phyloP scores from a whole-genome alignment of 2,797 vertebrate species.

The Notamacropus eugenii region DNA sequence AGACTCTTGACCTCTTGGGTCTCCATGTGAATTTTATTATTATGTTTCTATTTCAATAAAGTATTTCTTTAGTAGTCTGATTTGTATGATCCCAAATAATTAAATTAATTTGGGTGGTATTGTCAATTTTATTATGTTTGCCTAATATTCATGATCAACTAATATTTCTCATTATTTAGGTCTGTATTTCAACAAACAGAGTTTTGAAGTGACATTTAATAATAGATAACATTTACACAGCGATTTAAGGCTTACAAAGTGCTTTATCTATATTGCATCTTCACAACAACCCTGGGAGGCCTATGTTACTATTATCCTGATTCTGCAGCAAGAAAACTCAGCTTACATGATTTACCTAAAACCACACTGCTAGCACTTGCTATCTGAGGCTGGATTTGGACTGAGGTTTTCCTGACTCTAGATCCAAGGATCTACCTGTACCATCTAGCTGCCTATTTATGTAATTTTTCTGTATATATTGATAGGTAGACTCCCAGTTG shows the following conservation, averaged over 20 bases:
- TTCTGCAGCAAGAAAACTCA: neutral
- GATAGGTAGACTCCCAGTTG: no score
- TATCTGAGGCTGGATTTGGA: no score
- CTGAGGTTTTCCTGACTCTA: no score
- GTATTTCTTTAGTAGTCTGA: neutral
- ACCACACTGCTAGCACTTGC: neutral
- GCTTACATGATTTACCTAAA: neutral
- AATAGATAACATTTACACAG: neutral
- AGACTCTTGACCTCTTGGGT: neutral
- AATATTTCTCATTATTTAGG: neutral
- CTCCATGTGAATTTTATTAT: neutral
- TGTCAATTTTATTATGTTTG: neutral
- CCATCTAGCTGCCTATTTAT: no score
- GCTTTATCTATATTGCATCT: neutral
- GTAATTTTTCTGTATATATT: no score
- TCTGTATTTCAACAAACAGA: neutral
- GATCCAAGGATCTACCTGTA: no score
- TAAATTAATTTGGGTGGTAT: neutral
- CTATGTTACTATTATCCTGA: neutral
- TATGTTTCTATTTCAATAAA: neutral
- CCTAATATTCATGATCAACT: neutral
- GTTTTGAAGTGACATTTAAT: neutral
- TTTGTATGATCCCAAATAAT: neutral
- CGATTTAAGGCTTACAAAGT: no score
- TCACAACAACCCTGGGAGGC: neutral